These are phyloP conservation scores for Orthosia gothica DNA, from an alignment of 2,888 invertebrate species.

Conservation along the genomic window DNA sequence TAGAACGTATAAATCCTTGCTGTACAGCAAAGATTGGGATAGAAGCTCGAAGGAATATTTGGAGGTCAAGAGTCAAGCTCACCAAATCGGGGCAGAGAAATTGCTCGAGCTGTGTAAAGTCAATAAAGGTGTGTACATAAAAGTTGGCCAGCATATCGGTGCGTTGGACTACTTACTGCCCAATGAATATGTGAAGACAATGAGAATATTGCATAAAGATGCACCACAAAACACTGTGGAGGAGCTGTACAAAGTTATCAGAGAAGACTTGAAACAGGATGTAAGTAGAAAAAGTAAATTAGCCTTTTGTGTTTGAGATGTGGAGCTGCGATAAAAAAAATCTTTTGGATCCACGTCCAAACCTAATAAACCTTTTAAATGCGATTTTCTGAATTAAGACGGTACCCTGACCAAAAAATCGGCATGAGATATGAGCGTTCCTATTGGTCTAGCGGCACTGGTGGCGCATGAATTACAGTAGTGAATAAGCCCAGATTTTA, in stretches of 20 bases:
- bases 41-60: constrained; percentile 93
- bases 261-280: constrained; percentile 96
- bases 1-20: constrained; percentile 94
- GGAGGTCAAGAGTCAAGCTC: constrained; percentile 94
- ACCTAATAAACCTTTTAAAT: too few species aligned
- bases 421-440: too few species aligned
- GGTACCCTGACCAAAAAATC: too few species aligned
- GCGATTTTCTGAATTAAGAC: too few species aligned
- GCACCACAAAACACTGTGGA: constrained; percentile 97
- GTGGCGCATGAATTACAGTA: too few species aligned
- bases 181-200: constrained; percentile 97
- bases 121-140: constrained; percentile 99
- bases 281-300: constrained; percentile 89
- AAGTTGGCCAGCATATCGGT: constrained; percentile 99
- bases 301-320: too few species aligned
- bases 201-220: constrained; percentile 97
- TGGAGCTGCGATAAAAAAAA: too few species aligned
- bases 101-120: constrained; percentile 96
- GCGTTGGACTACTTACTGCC: constrained; percentile 99
- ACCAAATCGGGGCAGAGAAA: constrained; percentile 96
- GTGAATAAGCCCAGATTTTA: too few species aligned
- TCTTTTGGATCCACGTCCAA: too few species aligned
- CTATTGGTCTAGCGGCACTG: too few species aligned
- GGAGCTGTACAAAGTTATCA: constrained; percentile 96
- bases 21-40: constrained; percentile 94